phyloP scores from a whole-genome alignment of 2,888 invertebrate genomes.

The Hirtodrosophila duncani region DNA sequence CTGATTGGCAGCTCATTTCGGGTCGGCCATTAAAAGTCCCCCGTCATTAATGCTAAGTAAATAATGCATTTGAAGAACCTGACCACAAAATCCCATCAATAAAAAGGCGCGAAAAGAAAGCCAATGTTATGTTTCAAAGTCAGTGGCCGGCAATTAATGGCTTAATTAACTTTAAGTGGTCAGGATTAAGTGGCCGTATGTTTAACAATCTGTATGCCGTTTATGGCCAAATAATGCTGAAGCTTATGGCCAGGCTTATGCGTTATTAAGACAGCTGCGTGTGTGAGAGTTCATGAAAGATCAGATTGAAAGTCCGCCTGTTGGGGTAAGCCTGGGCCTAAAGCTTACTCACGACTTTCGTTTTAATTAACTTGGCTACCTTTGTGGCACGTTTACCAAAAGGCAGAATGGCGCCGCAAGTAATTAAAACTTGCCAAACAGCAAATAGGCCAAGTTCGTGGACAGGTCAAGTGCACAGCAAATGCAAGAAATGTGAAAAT shows the following conservation, averaged over 20 bases:
- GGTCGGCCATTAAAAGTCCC: no score
- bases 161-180: constrained; percentile 2
- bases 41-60: constrained; percentile 1
- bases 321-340: constrained; percentile 18
- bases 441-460: no score
- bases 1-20: background rate
- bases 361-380: constrained; percentile 40
- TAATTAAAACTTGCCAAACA: constrained; percentile 32
- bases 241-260: background rate
- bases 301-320: background rate
- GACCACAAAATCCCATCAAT: background rate
- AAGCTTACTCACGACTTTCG: no score
- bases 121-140: no score
- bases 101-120: background rate
- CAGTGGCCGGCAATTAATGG: no score
- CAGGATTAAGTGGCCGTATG: constrained; percentile 4
- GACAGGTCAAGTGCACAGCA: no score
- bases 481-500: no score
- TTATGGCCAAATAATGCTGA: no score
- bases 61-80: constrained; percentile 1
- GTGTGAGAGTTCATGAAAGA: no score
- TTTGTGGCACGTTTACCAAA: constrained; percentile 23
- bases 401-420: constrained; percentile 5
- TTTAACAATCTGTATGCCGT: background rate
- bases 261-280: background rate